phyloP scores from a whole-genome alignment of 2,113 vertebrate species.

The Lontra canadensis region DNA sequence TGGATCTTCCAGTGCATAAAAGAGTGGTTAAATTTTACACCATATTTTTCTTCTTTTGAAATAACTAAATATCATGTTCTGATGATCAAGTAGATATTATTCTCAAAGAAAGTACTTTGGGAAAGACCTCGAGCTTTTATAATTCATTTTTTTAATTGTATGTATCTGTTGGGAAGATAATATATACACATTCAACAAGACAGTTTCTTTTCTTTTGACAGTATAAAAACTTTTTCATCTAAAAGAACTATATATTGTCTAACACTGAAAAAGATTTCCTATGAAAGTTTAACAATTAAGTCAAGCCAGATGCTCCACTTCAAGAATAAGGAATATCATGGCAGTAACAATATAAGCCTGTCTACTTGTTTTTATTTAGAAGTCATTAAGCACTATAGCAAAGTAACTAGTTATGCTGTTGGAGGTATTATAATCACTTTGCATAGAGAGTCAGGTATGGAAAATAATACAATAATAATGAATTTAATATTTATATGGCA shows the following conservation, averaged over 20 bases:
- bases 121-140: neutral
- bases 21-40: neutral
- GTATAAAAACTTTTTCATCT: neutral
- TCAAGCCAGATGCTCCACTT: conserved; percentile 68
- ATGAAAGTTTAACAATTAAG: conserved; percentile 74
- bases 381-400: conserved; percentile 50
- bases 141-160: neutral
- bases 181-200: neutral
- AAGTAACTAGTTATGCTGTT: conserved; percentile 62
- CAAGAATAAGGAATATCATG: conserved; percentile 39
- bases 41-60: neutral
- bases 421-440: conserved; percentile 32
- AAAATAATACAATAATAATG: neutral
- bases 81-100: neutral
- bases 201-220: neutral
- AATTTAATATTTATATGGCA: neutral
- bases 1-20: neutral
- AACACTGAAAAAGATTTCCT: conserved; percentile 48
- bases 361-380: conserved; percentile 77
- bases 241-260: conserved; percentile 51
- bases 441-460: neutral
- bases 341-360: conserved; percentile 62
- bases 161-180: neutral
- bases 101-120: neutral
- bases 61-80: neutral